These are phyloP conservation scores for Haliclystus octoradiatus DNA, from an alignment of 30 jellyfish, hydroid and myxozoan species.

Conservation along the genomic window DNA sequence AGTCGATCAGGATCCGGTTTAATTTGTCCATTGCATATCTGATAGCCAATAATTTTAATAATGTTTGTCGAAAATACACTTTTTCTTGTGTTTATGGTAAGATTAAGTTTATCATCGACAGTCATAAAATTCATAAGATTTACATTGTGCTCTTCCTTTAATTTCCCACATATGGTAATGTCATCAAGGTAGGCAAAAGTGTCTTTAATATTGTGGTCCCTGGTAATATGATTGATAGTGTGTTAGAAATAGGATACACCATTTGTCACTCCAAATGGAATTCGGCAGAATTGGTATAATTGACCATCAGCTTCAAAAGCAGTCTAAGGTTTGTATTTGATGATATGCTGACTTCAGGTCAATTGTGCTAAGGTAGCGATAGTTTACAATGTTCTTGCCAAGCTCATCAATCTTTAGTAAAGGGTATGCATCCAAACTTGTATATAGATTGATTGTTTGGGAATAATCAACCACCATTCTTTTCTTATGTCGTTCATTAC, in stretches of 20 bases:
- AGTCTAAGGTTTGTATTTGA: constrained; percentile 38
- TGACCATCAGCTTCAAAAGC: constrained; percentile 70
- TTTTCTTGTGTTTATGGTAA: constrained; percentile 13
- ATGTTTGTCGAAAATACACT: constrained; percentile 12
- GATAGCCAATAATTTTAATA: constrained; percentile 30
- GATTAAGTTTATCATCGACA: constrained; percentile 36
- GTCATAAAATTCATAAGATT: constrained; percentile 29
- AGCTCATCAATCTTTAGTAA: constrained; percentile 35
- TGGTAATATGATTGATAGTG: constrained; percentile 9
- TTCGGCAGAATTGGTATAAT: constrained; percentile 28
- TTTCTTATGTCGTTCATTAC: constrained; percentile 14
- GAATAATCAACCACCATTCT: constrained; percentile 28
- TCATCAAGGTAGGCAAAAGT: constrained; percentile 25
- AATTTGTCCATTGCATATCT: constrained; percentile 18
- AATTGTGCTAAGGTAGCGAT: constrained; percentile 22
- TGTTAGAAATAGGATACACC: constrained; percentile 34
- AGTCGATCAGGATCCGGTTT: constrained; percentile 52
- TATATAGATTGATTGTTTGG: constrained; percentile 26
- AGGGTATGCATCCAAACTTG: constrained; percentile 48
- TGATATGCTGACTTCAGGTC: constrained; percentile 62
- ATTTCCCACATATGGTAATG: not conserved
- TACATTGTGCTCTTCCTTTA: not conserved
- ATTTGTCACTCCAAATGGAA: constrained; percentile 46
- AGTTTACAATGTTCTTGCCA: constrained; percentile 36
- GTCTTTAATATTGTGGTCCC: constrained; percentile 8